phyloP scores from a whole-genome alignment of 2,888 invertebrate genomes.

The Deilephila porcellus region DNA sequence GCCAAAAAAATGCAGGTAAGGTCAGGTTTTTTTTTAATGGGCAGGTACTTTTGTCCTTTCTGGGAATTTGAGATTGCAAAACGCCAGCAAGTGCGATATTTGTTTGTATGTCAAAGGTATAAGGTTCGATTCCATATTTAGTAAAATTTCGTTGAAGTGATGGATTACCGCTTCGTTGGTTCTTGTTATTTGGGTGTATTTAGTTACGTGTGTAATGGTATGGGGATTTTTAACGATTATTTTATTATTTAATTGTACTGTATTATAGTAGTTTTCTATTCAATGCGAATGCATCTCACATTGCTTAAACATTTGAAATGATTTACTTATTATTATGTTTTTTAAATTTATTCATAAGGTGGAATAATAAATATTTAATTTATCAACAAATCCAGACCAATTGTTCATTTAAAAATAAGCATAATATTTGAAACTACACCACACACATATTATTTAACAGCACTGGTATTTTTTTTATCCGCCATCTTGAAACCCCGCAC shows the following conservation, averaged over 20 bases:
- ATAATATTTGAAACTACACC: neutral
- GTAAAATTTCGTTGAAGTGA: conserved; percentile 1
- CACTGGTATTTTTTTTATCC: conserved; percentile 6
- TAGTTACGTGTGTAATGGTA: neutral
- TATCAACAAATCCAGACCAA: too few relatives aligned
- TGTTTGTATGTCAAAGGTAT: conserved; percentile 42
- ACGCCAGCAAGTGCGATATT: conserved; percentile 49
- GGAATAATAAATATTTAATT: too few relatives aligned
- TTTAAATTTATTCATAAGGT: too few relatives aligned
- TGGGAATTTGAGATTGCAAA: conserved; percentile 51
- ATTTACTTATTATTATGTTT: too few relatives aligned
- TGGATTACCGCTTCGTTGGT: conserved; percentile 3
- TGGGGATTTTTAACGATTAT: neutral
- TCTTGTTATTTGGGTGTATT: neutral
- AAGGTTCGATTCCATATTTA: conserved; percentile 41
- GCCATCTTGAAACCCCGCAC: conserved; percentile 29
- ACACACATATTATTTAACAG: conserved; percentile 10
- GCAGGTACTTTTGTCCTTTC: conserved; percentile 58
- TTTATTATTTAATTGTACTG: neutral
- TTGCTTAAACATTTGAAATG: too few relatives aligned
- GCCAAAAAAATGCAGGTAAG: conserved; percentile 60
- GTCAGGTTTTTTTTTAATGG: conserved; percentile 68
- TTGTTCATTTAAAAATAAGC: too few relatives aligned
- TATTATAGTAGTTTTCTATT: neutral
- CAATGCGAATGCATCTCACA: too few relatives aligned